Evolutionary conservation across 2,113 vertebrate genomes (phyloP).

Genomic region (zebrafish (Danio rerio)): DNA sequence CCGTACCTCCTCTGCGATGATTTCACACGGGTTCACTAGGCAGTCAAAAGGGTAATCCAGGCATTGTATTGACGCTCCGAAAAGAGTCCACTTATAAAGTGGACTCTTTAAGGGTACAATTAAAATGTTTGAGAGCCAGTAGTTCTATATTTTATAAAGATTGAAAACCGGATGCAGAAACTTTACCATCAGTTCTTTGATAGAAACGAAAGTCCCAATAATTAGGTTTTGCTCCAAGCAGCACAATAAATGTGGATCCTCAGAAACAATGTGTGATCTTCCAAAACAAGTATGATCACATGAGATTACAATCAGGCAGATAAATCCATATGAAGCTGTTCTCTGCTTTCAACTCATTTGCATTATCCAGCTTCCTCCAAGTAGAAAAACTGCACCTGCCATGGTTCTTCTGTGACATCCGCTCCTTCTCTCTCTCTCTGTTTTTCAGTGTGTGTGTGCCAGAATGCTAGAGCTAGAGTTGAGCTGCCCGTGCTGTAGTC

Average conservation of each 20-base stretch:
- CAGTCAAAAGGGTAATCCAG: slow-evolving; percentile 71
- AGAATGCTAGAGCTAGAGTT: slow-evolving; percentile 22
- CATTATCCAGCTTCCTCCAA: slow-evolving; percentile 37
- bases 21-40: slow-evolving; percentile 40
- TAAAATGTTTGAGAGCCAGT: slow-evolving; percentile 1
- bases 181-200: slow-evolving; percentile 12
- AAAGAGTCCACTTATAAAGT: slow-evolving; percentile 16
- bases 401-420: slow-evolving; percentile 54
- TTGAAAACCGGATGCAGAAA: not conserved
- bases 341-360: slow-evolving; percentile 36
- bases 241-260: not conserved
- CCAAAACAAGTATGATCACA: not conserved
- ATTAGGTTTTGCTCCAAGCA: not conserved
- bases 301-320: slow-evolving; percentile 9
- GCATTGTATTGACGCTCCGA: slow-evolving; percentile 60
- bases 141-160: not conserved
- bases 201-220: slow-evolving; percentile 5
- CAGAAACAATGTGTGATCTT: not conserved
- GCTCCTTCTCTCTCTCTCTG: slow-evolving; percentile 7
- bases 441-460: slow-evolving; percentile 31
- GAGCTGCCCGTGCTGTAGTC: slow-evolving; percentile 57
- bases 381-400: slow-evolving; percentile 63
- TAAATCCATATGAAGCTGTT: slow-evolving; percentile 53
- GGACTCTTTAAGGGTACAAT: not conserved
- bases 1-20: slow-evolving; percentile 57